Evolutionary conservation across 2,888 invertebrate genomes (phyloP).

Genomic region (Lycaena phlaeas): DNA sequence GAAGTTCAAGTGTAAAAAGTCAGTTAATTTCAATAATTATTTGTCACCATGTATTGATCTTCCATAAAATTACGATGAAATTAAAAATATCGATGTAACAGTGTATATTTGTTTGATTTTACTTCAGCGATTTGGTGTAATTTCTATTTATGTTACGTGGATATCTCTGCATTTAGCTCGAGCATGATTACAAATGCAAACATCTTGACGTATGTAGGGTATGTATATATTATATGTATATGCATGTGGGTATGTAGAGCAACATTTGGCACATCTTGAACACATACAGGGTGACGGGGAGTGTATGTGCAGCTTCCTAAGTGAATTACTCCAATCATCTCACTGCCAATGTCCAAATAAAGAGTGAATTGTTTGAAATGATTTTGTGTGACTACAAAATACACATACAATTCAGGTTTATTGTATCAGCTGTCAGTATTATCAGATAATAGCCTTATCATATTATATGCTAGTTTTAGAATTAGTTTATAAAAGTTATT

Average conservation of each 20-base stretch:
- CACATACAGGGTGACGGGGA: slow-evolving; percentile 41
- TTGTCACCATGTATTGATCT: slow-evolving; percentile 73
- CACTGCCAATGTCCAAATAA: slow-evolving; percentile 17
- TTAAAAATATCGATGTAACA: slow-evolving; percentile 73
- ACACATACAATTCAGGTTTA: neutral
- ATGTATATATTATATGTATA: no score
- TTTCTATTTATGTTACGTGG: neutral
- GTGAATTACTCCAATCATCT: slow-evolving; percentile 21
- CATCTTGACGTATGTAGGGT: no score
- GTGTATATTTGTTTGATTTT: slow-evolving; percentile 55
- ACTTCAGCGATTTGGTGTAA: neutral
- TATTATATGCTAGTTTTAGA: no score
- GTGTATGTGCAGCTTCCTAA: slow-evolving; percentile 66
- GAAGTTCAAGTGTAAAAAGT: slow-evolving; percentile 68
- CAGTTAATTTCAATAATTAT: slow-evolving; percentile 68
- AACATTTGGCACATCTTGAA: slow-evolving; percentile 38
- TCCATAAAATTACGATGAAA: slow-evolving; percentile 74
- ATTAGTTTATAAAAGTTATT: no score
- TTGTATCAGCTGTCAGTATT: no score
- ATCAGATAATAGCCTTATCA: no score
- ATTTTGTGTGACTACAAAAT: neutral
- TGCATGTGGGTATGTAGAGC: no score
- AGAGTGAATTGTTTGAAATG: no score
- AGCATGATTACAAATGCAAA: no score
- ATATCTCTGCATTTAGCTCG: neutral